Conservation (phyloP, 2,113 vertebrate genomes). For the Sinocyclocheilus grahami region DNA sequence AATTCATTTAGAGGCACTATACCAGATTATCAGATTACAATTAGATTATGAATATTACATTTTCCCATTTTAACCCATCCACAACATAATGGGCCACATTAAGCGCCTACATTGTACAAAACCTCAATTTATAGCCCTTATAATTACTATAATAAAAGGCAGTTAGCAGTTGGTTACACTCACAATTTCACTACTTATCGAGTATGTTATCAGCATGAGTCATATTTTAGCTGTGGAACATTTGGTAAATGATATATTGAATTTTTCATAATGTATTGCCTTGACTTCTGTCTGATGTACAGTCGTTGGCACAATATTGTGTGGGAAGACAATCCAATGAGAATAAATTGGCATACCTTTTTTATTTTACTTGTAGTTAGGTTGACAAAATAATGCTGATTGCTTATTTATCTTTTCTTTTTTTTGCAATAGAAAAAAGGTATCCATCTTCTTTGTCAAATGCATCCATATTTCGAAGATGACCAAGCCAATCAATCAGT, state of each 20-base stretch:
- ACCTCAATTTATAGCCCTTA: neutral
- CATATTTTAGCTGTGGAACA: neutral
- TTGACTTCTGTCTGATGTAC: neutral
- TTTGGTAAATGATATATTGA: slow-evolving; percentile 4
- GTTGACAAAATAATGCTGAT: neutral
- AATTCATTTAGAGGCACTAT: neutral
- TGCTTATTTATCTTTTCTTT: too few relatives aligned
- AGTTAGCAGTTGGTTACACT: neutral
- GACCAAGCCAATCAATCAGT: neutral
- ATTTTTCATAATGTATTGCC: neutral
- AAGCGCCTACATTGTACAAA: neutral
- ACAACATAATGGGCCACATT: neutral
- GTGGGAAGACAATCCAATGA: neutral
- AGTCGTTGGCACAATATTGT: neutral
- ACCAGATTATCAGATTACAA: neutral
- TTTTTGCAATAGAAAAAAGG: neutral
- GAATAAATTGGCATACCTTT: neutral
- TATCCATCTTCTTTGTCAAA: neutral
- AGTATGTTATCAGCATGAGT: neutral
- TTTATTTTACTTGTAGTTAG: neutral
- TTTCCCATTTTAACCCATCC: neutral
- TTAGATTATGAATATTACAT: neutral
- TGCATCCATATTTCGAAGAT: neutral
- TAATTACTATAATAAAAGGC: neutral
- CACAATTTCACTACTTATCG: neutral